A percentile compares a stretch with the other conserved stretches of the same genome.
These are phyloP conservation scores for Diarsia dahlii DNA, from an alignment of 2,888 invertebrate genomes.

Conservation along the genomic window DNA sequence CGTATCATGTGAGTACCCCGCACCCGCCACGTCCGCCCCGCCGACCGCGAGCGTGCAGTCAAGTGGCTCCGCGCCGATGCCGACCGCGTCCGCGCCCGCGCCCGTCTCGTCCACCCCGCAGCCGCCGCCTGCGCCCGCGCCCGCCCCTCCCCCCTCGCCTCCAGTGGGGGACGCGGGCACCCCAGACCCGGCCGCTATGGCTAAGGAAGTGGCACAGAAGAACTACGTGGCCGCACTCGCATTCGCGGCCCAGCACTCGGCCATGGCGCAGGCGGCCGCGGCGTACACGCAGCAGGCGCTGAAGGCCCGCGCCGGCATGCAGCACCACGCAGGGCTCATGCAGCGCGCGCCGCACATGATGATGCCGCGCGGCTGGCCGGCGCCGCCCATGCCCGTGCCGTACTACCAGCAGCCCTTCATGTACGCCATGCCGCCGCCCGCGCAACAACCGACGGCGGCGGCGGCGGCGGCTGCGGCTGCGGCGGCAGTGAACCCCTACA, in stretches of 20 bases:
- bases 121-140: conserved; percentile 89
- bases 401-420: conserved; percentile 89
- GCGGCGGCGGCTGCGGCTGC: conserved; percentile 84
- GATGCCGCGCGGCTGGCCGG: conserved; percentile 87
- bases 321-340: conserved; percentile 77
- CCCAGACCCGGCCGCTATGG: conserved; percentile 88
- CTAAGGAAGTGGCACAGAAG: conserved; percentile 96
- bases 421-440: conserved; percentile 89
- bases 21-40: conserved; percentile 92
- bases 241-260: conserved; percentile 87
- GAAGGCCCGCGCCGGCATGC: conserved; percentile 93
- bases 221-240: conserved; percentile 93
- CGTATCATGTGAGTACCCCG: conserved; percentile 99
- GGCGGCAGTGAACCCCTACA: conserved; percentile 94
- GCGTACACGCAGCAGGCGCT: conserved; percentile 91
- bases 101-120: conserved; percentile 72
- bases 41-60: conserved; percentile 91
- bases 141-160: conserved; percentile 73
- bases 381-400: conserved; percentile 87
- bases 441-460: conserved; percentile 84
- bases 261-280: conserved; percentile 86
- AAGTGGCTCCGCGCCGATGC: conserved; percentile 74
- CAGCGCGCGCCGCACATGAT: conserved; percentile 84
- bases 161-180: conserved; percentile 71
- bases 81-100: conserved; percentile 84